A percentile compares a stretch with the other conserved stretches of the same genome.
Conservation (phyloP, 1,140 invertebrate species). For the Sinonovacula constricta region DNA sequence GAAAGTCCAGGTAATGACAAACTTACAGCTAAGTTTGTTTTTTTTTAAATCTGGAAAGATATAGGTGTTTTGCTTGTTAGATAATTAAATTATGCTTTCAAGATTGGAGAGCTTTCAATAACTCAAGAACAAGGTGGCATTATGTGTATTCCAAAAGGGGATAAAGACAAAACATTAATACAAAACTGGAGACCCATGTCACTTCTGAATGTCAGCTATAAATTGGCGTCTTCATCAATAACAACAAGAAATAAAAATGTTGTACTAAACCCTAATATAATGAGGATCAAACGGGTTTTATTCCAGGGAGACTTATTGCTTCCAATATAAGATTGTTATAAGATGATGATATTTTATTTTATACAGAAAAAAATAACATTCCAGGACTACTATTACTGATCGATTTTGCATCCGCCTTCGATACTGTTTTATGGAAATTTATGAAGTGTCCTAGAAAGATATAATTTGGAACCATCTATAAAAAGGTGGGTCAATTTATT, state of each 20-base stretch:
- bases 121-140: constrained; percentile 22
- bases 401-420: constrained; percentile 20
- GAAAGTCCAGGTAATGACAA: constrained; percentile 1
- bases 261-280: constrained; percentile 17
- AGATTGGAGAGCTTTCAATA: constrained; percentile 12
- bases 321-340: constrained; percentile 19
- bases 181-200: constrained; percentile 44
- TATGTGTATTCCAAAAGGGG: constrained; percentile 23
- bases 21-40: constrained; percentile 15
- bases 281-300: constrained; percentile 35
- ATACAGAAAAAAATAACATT: too few species aligned
- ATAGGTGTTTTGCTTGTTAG: constrained; percentile 9
- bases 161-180: constrained; percentile 15
- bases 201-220: constrained; percentile 40
- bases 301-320: constrained; percentile 24
- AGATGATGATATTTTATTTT: constrained; percentile 14
- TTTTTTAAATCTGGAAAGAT: constrained; percentile 16
- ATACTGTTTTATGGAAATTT: constrained; percentile 17
- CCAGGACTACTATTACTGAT: constrained; percentile 2
- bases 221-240: constrained; percentile 18
- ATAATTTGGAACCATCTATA: too few species aligned
- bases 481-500: too few species aligned
- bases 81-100: constrained; percentile 1
- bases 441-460: too few species aligned
- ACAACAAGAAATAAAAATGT: constrained; percentile 15